A percentile compares a stretch with the other conserved stretches of the same genome.
Evolutionary conservation across 2,113 vertebrate genomes (phyloP).

Genomic region (Chaetorhynchus papuensis): DNA sequence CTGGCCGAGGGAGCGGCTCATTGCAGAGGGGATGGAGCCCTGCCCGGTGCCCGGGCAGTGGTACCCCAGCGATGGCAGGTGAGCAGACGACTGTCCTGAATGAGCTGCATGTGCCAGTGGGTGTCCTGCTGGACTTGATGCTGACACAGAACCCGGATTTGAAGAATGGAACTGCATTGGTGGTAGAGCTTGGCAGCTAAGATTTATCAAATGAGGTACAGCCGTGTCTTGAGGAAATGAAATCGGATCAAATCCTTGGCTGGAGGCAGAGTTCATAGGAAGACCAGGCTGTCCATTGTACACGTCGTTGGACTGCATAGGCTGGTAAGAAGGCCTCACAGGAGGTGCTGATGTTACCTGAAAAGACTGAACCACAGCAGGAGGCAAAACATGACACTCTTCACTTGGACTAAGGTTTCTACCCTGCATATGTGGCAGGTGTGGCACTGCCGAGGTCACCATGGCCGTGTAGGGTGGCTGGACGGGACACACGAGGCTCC

Average conservation of each 20-base stretch:
- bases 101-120: conserved; percentile 75
- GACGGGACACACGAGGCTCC: conserved; percentile 80
- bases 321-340: conserved; percentile 82
- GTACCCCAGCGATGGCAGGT: conserved; percentile 81
- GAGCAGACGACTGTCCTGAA: conserved; percentile 74
- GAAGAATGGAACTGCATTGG: conserved; percentile 84
- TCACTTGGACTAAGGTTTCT: conserved; percentile 80
- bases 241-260: conserved; percentile 85
- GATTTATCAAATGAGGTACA: conserved; percentile 79
- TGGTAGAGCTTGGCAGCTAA: conserved; percentile 78
- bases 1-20: conserved; percentile 77
- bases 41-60: conserved; percentile 80
- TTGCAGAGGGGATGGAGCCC: conserved; percentile 71
- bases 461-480: conserved; percentile 82
- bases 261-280: conserved; percentile 77
- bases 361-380: conserved; percentile 81
- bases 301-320: conserved; percentile 83
- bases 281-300: conserved; percentile 90
- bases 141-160: conserved; percentile 70
- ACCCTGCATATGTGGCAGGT: conserved; percentile 86
- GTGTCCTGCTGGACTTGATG: conserved; percentile 74
- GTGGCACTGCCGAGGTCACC: conserved; percentile 83
- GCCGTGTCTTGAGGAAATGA: conserved; percentile 84
- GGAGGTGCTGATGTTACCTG: conserved; percentile 79
- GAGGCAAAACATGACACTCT: conserved; percentile 82